Evolutionary conservation across 1,140 invertebrate genomes (phyloP), one percentile per base, ranked within the genome.

Genomic region (Drepana arcuata): DNA sequence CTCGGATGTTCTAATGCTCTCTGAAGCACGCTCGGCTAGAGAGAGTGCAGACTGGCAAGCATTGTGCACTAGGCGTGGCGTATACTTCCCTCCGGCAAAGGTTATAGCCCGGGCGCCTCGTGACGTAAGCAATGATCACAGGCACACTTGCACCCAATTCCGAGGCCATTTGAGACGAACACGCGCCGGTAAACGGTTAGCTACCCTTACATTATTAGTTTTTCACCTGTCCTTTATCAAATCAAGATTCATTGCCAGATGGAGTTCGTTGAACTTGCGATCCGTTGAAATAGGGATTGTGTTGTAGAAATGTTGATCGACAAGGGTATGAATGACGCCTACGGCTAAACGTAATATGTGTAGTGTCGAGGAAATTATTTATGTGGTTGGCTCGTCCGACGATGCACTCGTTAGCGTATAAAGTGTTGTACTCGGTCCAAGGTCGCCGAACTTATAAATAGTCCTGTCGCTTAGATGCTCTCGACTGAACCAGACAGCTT

Each of bases 61-160:
- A 7, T 16, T 15, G n/a, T n/a, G n/a, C n/a, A n/a, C n/a, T n/a
- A n/a, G n/a, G n/a, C n/a, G n/a, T n/a, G n/a, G n/a, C n/a, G n/a
- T n/a, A n/a, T n/a, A n/a, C n/a, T n/a, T n/a, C n/a, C n/a, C n/a
- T n/a, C n/a, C n/a, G n/a, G n/a, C n/a, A 18, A 15, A 50, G 51
- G 48, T 55, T 31, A 54, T 55, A 50, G 51, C 41, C 48, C 46
- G n/a, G n/a, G n/a, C n/a, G 52, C 18, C 14, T 34, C 36, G 29
- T 49, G 48, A 48, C 46, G 50, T 39, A 35, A 48, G 34, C 35
- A 14, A 27, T 16, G 29, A 33, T 23, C 15, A 24, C 14, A 34
- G 6, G 31, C 23, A 34, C 27, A 23, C 2, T 25, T 11, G 7
- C 9, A 5, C 18, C 9, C 4, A 5, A 5, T 21, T 4, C 4